Evolutionary conservation across 2,797 vertebrate genomes (phyloP), one percentile per base, ranked within the genome.

Genomic region (Calcarius lapponicus): DNA sequence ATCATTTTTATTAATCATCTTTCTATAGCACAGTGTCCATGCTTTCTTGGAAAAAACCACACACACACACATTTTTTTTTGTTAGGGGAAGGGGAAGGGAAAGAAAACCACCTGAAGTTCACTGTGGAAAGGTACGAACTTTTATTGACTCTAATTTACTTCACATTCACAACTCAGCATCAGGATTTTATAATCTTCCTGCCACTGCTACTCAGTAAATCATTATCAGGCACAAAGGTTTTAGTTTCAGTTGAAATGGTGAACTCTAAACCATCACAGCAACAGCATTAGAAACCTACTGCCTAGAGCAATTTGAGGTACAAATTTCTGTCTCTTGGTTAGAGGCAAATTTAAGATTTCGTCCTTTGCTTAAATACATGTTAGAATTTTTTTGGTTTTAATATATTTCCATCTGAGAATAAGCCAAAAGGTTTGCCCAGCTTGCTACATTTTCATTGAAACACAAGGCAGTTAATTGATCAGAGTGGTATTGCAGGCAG

Each of bases 171-270:
- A 87, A 90, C 80, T 93, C 43, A n/a, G 83, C 87, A 80, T 92
- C 94, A 97, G 86, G 86, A 29, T 53, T 75, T 96, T 40, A 65
- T 73, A 31, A 34, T 72, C 75, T 56, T 94, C 95, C 94, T 92
- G 91, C 58, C 81, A 64, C 60, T 51, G 86, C 96, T 93, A 51
- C 86, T 94, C 88, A 82, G 45, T 89, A 94, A 93, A 84, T 94
- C 75, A 66, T 78, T 56, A 95, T 95, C 88, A 97, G 97, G 97
- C 97, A 98, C 97, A 97, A 95, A 96, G 95, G 95, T 92, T 96
- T 97, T 94, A 85, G 81, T 95, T 96, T 96, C 91, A 90, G 65
- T 86, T 81, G 84, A 95, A 94, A 80, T 38, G 50, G 57, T 56
- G 86, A 96, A 86, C 36, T 86, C 91, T 86, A 66, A 95, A 86